Evolutionary conservation across 2,797 vertebrate genomes (phyloP), one percentile per base, ranked within the genome.

Genomic region (Clangula hyemalis): DNA sequence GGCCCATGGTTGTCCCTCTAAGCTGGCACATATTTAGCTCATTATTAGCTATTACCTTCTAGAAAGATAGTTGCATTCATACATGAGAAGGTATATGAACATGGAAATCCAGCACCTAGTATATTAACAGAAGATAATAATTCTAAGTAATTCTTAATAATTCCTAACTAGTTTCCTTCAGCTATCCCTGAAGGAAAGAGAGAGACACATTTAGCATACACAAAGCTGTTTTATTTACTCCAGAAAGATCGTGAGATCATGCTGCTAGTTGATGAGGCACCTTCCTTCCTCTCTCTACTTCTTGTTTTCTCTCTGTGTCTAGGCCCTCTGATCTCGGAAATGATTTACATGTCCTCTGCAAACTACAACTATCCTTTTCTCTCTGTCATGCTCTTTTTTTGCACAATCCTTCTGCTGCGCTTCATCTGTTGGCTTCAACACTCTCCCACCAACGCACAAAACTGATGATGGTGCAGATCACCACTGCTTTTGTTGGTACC

Each of bases 211-310:
- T 43, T 62, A 82, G 20, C 7, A 6, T 39, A 56, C 12, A 11
- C 22, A 80, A 66, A 89, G 34, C 45, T 85, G 10, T 62, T 25
- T 45, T 85, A 56, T 72, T 93, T 92, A 60, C 41, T 60, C 73
- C 39, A 30, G 41, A 60, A 54, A 28, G 49, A 75, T 85, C 65
- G 27, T 24, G 69, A 30, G 49, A 77, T 85, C 74, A 39, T 24
- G 69, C 45, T 94, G 54, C 10, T 2, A 43, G 38, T 6, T 66
- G 88, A 65, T 93, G 89, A 84, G 4, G 0, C n/a, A 25, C 25
- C 56, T 94, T 95, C 76, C 79, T 91, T 89, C 77, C 73, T 12
- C 36, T 88, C 56, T 78, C 58, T 84, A 20, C 70, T 96, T 96
- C 86, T 95, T 56, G 3, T 93, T 96, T 96, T 94, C 54, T 76